Base-by-base conservation (phyloP, 2,888 invertebrate genomes). In the Chrysina gloriosa region DNA sequence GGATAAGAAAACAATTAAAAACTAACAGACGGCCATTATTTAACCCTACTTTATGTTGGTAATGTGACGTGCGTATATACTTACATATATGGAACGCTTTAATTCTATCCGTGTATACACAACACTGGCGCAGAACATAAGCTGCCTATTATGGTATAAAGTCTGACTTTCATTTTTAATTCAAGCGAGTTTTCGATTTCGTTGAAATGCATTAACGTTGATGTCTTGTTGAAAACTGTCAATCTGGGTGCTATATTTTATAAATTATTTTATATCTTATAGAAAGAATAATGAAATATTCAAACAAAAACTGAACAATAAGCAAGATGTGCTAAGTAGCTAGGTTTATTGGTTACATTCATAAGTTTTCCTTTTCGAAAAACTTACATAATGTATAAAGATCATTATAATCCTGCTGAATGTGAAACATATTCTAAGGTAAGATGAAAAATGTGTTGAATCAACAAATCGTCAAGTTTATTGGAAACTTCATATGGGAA, bases 101-200 rank as follows among this genome's bases (percentile, higher is more conserved):
- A 58, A 25, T 36, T 58, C 42, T 58, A 58, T 58, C 14, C 6
- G 19, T 36, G 36, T 68, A 56, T 54, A 23, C 54, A 11, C 39
- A 54, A 36, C 50, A 36, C 42, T 50, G 39, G 48, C 50, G 50
- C 47, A 34, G 56, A 68, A 29, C 65, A 21, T 67, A 67, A 48
- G 63, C 54, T 69, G 52, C 69, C 69, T 61, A 58, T 65, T 67
- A 69, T 65, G 66, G 69, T 61, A 58, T 56, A 66, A 69, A 68
- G 54, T 58, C 50, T 45, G 65, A 69, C 69, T 69, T 69, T 69
- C 69, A 63, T 65, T 67, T 69, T 67, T 67, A 64, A 67, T 67
- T 69, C 50, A 67, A 34, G 45, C 34, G 63, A 42, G 65, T 56
- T 52, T 52, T 52, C 58, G 39, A 42, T 42, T 52, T 42, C 65